Base-by-base conservation (phyloP, 1,140 invertebrate species). In the Drusus annulatus region DNA sequence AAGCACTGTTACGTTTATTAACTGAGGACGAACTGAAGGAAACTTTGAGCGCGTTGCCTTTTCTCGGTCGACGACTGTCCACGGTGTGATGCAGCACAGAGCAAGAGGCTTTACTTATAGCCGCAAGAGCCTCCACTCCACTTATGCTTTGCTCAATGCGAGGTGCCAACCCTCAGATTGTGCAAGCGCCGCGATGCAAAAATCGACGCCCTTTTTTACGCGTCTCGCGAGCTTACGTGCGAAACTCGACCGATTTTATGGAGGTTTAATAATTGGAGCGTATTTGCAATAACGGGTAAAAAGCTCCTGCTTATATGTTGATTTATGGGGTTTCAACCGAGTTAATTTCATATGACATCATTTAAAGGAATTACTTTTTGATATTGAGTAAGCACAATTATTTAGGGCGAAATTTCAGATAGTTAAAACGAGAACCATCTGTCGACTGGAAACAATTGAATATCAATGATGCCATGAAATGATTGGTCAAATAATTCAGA, bases 1-100 rank as follows among this genome's bases (percentile, higher is more conserved):
- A 19, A 58, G 21, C 54, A 58, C 54, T 58, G 54, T 58, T 58
- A 58, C 54, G 54, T 58, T 58, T 58, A n/a, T 17, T 58, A 17
- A 19, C 54, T 58, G 21, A 21, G 54, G 21, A 58, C 21, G 54
- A 58, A 58, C 54, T 58, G 17, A 19, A 10, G 54, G 21, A 1
- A 58, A 17, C 21, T 58, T 58, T 58, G 17, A 17, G 21, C 54
- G 54, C 54, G n/a, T 58, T 58, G 54, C 21, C 54, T 58, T 58
- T 58, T 58, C 54, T 58, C 54, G 54, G 21, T 58, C 54, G 54
- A 58, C 54, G 21, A 58, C 54, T 58, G 54, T 58, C 17, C 21
- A 58, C 54, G 54, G 54, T 19, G 21, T 58, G 54, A 58, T 19
- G 54, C 54, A 19, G 8, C n/a, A 19, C 5, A 58, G 54, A 19